Evolutionary conservation across 2,888 invertebrate genomes (phyloP), one percentile per base, ranked within the genome.

Genomic region (Hipparchia semele): DNA sequence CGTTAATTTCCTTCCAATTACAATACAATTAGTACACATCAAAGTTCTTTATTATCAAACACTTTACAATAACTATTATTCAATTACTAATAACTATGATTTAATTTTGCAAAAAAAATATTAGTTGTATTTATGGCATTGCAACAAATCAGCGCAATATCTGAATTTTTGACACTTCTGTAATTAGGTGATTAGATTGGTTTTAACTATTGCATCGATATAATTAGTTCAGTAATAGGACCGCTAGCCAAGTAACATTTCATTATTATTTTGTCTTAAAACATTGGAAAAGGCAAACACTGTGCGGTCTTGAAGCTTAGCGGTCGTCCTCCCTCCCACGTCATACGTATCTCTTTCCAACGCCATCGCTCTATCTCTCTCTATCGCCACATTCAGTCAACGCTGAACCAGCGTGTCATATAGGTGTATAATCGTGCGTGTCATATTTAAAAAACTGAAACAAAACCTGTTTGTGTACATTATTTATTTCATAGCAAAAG

Each of bases 271-370:
- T 39, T 76, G 71, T 67, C 77, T 73, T 73, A 1, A 33, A 75
- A 77, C 77, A 76, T 79, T 77, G 79, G 73, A 82, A 86, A 88
- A 86, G 82, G 84, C 73, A 83, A 87, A 77, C 90, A 89, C 76
- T 84, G 88, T 88, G 91, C 87, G 87, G 84, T 90, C 89, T 87
- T 89, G 86, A 86, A 86, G 86, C 85, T 83, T 85, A 87, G 89
- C 88, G 86, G 87, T 90, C 83, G 88, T 88, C 88, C 90, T 90
- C 91, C 90, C 89, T 90, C 87, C 89, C 86, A 89, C 90, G 83
- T 85, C 82, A 87, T 79, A 71, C 76, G 75, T 86, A 81, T 92
- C 91, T 92, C 91, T 85, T 78, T 92, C 87, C 81, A 79, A 77
- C 89, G 79, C 81, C 84, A 86, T 90, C 83, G 79, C 84, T 81